Evolutionary conservation across 2,797 vertebrate species (phyloP), one percentile per base, ranked within the genome.

Genomic region (Siniperca scherzeri): DNA sequence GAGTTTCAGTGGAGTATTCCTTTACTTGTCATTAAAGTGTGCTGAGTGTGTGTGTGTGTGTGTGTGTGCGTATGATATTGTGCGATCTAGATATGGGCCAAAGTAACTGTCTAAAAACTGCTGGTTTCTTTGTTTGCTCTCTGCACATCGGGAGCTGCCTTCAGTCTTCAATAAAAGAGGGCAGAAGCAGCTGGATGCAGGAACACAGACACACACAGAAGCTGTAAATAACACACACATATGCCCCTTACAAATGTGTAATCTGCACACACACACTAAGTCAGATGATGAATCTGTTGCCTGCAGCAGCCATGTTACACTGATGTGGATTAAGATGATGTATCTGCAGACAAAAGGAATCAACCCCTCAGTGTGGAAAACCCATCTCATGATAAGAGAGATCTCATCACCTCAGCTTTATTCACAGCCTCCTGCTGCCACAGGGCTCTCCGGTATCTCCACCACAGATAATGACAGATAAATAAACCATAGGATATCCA

Each of bases 311-410:
- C 8, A 46, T 57, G 74, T 71, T 70, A 87, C 88, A 86, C 81
- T 46, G 86, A 87, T 88, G 74, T 19, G 62, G 83, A 82, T 84
- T 65, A 73, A 81, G 88, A 89, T 87, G 38, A 36, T 80, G 70
- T 62, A 72, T 87, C 81, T 80, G 84, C 88, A 86, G 87, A 94
- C 89, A 89, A 92, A 87, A 90, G 82, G 86, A 91, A 77, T 77
- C 78, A 52, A 71, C 83, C 84, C 57, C 78, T 77, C 70, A 16
- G 60, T 22, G 76, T 57, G 74, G 69, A 80, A 82, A 74, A 70
- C 59, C 83, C 71, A 40, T 82, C 66, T 70, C 2, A 19, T 74
- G 88, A 92, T 89, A 57, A 90, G 77, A 56, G 65, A 68, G 72
- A 66, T 81, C 78, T 84, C 73, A 53, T 70, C 84, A 78, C 72